phyloP scores from a whole-genome alignment of 2,888 invertebrate genomes.

The Thera britannica region DNA sequence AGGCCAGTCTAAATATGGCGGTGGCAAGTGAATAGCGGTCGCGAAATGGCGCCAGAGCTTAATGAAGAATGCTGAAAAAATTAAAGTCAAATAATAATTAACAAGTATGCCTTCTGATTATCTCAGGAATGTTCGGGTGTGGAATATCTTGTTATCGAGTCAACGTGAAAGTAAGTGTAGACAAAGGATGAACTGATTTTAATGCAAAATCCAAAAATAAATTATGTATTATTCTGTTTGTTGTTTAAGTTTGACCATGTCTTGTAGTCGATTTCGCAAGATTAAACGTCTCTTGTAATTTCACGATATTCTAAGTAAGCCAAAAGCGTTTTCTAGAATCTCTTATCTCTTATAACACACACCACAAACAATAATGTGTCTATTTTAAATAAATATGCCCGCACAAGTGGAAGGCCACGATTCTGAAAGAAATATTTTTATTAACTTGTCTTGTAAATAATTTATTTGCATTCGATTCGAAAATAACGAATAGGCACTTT shows the following conservation, averaged over 20 bases:
- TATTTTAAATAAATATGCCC: slow-evolving; percentile 10
- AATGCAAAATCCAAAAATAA: too few relatives aligned
- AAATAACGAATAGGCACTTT: neutral
- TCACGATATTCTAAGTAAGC: too few relatives aligned
- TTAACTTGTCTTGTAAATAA: neutral
- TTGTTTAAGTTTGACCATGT: too few relatives aligned
- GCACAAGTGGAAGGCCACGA: slow-evolving; percentile 9
- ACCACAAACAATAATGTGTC: slow-evolving; percentile 5
- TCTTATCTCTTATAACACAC: neutral
- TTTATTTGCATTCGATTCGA: neutral
- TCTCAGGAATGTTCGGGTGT: too few relatives aligned
- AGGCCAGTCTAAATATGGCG: too few relatives aligned
- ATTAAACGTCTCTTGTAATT: too few relatives aligned
- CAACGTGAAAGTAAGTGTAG: too few relatives aligned
- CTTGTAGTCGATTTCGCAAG: too few relatives aligned
- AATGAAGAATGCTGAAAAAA: slow-evolving; percentile 3
- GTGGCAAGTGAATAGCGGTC: slow-evolving; percentile 6
- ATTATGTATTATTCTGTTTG: too few relatives aligned
- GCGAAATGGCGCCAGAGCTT: slow-evolving; percentile 1
- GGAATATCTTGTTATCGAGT: too few relatives aligned
- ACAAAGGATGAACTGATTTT: too few relatives aligned
- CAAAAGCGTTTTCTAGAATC: neutral
- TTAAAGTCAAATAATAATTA: neutral
- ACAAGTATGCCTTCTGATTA: neutral
- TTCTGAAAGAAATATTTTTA: slow-evolving; percentile 4